Conservation (phyloP, 2,888 invertebrate genomes). For the Aphrophora alni region DNA sequence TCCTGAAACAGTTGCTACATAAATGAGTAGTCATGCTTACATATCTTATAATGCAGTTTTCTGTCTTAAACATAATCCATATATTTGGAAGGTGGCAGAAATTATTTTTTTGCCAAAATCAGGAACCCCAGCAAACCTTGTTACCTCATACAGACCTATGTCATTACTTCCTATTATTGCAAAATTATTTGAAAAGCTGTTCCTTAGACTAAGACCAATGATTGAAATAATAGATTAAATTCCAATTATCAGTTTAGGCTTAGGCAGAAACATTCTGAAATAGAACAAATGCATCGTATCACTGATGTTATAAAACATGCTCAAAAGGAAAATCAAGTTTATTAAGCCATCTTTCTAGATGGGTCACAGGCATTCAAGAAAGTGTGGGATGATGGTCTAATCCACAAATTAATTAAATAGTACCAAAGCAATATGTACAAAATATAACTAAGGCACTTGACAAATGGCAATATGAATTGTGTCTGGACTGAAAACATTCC, state of each 20-base stretch:
- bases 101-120: background rate
- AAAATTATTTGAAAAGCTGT: background rate
- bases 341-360: background rate
- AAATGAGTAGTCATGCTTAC: no score
- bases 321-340: background rate
- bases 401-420: background rate
- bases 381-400: background rate
- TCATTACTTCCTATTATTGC: background rate
- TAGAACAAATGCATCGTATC: background rate
- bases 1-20: no score
- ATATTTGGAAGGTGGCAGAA: no score
- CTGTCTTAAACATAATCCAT: no score
- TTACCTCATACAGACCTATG: background rate
- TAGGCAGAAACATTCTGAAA: background rate
- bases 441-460: no score
- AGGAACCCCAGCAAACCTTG: background rate
- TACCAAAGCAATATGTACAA: no score
- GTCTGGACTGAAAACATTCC: no score
- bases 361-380: background rate
- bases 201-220: background rate
- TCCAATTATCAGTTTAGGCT: background rate
- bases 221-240: background rate
- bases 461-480: no score
- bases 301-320: background rate
- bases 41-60: no score